Evolutionary conservation across 2,797 vertebrate genomes (phyloP).

Genomic region (Eulemur rubriventer): DNA sequence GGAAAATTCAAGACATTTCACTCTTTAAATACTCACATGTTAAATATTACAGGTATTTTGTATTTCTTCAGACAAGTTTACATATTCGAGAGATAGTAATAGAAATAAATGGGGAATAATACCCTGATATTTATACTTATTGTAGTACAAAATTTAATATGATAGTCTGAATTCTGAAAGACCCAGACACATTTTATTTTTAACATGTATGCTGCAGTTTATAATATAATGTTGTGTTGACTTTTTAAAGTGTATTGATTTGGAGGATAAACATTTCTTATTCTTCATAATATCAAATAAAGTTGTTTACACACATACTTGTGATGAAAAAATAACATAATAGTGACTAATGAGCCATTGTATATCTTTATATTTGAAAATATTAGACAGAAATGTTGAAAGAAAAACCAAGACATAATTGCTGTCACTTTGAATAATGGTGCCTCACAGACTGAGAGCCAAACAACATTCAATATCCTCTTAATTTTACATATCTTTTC

Average conservation of each 20-base stretch:
- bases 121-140: background rate
- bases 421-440: conserved; percentile 23
- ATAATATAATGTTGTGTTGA: background rate
- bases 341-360: background rate
- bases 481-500: background rate
- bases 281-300: background rate
- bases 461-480: background rate
- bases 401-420: background rate
- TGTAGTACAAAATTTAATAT: background rate
- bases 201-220: background rate
- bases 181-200: background rate
- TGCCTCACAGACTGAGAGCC: background rate
- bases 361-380: conserved; percentile 40
- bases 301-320: conserved; percentile 2
- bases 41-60: background rate
- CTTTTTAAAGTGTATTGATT: background rate
- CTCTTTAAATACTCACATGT: background rate
- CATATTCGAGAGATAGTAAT: background rate
- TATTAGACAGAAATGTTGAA: background rate
- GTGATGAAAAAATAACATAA: conserved; percentile 28
- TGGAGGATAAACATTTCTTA: background rate
- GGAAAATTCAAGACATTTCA: background rate
- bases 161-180: background rate
- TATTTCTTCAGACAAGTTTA: background rate
- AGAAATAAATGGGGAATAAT: background rate